Evolutionary conservation across 2,113 vertebrate genomes (phyloP).

Genomic region (Catharus bicknelli): DNA sequence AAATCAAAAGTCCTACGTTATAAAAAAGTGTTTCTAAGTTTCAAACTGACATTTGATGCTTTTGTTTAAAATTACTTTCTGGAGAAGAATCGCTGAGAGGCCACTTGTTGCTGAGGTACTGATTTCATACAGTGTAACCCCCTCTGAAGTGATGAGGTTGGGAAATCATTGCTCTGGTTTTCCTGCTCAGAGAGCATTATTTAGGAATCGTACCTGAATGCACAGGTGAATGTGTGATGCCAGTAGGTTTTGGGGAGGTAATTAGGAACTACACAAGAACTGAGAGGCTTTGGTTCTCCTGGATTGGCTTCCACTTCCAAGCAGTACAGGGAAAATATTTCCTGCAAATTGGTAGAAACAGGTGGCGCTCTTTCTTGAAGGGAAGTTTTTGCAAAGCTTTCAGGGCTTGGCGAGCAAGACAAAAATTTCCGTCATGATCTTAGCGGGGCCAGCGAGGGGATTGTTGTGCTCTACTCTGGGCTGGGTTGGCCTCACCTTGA

Average conservation of each 20-base stretch:
- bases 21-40: neutral
- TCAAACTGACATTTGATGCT: neutral
- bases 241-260: neutral
- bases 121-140: neutral
- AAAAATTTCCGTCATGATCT: neutral
- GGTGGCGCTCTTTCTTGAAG: neutral
- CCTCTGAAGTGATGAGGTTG: neutral
- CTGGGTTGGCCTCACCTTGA: neutral
- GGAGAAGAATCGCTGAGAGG: neutral
- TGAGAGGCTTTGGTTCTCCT: neutral
- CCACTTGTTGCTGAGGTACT: neutral
- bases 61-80: neutral
- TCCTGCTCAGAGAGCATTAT: neutral
- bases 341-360: neutral
- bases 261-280: neutral
- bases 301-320: neutral
- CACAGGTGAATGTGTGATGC: neutral
- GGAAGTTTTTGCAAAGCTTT: neutral
- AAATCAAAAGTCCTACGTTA: neutral
- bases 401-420: neutral
- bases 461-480: neutral
- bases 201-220: neutral
- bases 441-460: neutral
- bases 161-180: neutral
- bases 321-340: neutral